Conservation (phyloP, 1,140 invertebrate species). For the Hirudo medicinalis region DNA sequence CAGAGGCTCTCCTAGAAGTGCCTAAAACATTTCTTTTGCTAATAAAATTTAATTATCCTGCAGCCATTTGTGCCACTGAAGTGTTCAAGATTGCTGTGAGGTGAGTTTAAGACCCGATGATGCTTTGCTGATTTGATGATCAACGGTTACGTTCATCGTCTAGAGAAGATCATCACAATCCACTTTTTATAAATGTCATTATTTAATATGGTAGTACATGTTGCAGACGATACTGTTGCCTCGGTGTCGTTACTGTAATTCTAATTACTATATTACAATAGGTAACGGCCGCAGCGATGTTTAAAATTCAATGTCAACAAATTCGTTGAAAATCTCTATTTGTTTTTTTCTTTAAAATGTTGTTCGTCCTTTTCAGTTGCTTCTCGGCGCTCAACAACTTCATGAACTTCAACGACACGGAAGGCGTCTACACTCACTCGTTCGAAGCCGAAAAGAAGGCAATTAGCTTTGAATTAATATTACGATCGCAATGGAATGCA, state of each 20-base stretch:
- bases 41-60: constrained; percentile 18
- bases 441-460: constrained; percentile 74
- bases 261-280: too few relatives aligned
- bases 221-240: too few relatives aligned
- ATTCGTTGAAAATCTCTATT: constrained; percentile 10
- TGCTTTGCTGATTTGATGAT: too few relatives aligned
- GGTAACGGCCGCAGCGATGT: too few relatives aligned
- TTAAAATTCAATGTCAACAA: too few relatives aligned
- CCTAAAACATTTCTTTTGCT: too few relatives aligned
- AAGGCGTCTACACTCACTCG: constrained; percentile 90
- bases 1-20: too few relatives aligned
- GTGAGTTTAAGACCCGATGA: constrained; percentile 28
- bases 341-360: constrained; percentile 1
- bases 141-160: too few relatives aligned
- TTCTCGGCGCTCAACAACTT: constrained; percentile 83
- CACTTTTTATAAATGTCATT: too few relatives aligned
- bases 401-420: constrained; percentile 88
- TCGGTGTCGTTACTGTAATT: background rate
- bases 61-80: constrained; percentile 78
- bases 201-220: too few relatives aligned
- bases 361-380: constrained; percentile 44
- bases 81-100: constrained; percentile 86
- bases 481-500: too few relatives aligned
- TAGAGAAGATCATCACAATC: too few relatives aligned
- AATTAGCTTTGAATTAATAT: constrained; percentile 33